Evolutionary conservation across 2,113 vertebrate species (phyloP), one percentile per base, ranked within the genome.

Genomic region (Malurus alboscapulatus): DNA sequence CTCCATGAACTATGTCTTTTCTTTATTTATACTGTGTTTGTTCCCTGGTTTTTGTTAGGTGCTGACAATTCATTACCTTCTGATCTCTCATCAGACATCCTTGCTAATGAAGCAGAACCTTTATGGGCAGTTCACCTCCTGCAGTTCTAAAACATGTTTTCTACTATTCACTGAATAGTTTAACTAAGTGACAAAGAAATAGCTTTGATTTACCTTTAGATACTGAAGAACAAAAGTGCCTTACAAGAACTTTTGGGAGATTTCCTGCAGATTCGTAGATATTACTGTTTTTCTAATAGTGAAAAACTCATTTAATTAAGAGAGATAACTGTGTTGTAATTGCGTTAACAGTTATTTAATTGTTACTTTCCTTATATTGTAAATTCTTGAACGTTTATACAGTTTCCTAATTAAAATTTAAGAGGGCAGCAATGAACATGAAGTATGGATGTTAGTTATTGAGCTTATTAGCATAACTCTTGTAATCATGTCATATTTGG

Each of bases 271-370:
- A 88, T 96, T 94, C 58, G 90, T 19, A 92, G 53, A 87, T 44
- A 91, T 68, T 83, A 14, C 53, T 88, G 27, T 36, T 92, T 97
- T 92, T 88, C 73, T 88, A 95, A 92, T 91, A 86, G 76, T 75
- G 66, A 83, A 57, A 76, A 88, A 74, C n/a, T 94, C 30, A 30
- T 90, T 80, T 90, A 94, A 94, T 93, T 95, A 72, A 88, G 95
- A 50, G 44, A 91, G 34, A 53, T 72, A 93, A 92, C 73, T 61
- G 55, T 9, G 22, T 84, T 96, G 84, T 95, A 93, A 95, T 87
- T 95, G 3, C 38, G 75, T 96, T 95, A 95, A 75, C 84, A 95
- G 42, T 34, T 79, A 96, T 94, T 93, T 95, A 88, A 89, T 93
- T 92, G 68, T 79, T 88, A 57, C 54, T 91, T 61, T 92, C 51